Percentiles rank a stretch among this genome's conserved stretches.
Conservation (phyloP, 2,113 vertebrate species). For the Mesitornis unicolor region DNA sequence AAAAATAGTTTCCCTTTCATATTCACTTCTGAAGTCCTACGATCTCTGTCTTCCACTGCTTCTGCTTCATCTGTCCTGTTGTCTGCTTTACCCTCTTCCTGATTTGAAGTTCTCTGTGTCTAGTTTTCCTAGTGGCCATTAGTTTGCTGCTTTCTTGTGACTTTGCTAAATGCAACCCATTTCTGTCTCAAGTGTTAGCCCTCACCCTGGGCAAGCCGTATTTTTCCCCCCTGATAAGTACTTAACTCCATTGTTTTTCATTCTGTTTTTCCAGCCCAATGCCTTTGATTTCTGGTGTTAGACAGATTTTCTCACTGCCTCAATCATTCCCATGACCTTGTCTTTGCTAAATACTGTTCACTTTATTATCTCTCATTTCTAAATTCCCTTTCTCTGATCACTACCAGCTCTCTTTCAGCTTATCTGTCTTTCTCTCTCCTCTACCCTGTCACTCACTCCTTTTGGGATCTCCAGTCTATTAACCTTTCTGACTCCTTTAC, state of each 20-base stretch:
- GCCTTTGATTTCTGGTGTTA: background rate
- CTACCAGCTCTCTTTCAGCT: conserved; percentile 26
- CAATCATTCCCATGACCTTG: conserved; percentile 42
- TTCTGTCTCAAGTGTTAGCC: background rate
- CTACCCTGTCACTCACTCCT: conserved; percentile 51
- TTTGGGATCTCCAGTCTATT: conserved; percentile 59
- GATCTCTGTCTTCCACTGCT: background rate
- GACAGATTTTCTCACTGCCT: conserved; percentile 7
- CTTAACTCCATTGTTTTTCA: background rate
- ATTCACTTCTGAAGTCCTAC: background rate
- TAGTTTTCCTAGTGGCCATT: background rate
- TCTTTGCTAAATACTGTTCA: conserved; percentile 49
- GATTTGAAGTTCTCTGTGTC: background rate
- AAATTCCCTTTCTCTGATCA: conserved; percentile 51
- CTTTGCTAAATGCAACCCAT: background rate
- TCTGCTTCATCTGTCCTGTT: background rate
- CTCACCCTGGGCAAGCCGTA: background rate
- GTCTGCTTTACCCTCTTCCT: background rate
- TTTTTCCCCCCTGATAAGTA: background rate
- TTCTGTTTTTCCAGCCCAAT: background rate
- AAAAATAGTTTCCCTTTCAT: background rate
- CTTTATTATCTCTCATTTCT: conserved; percentile 48
- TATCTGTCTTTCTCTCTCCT: conserved; percentile 45
- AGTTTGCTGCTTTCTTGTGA: background rate
- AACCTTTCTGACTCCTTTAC: conserved; percentile 60